Conservation (phyloP, 2,797 vertebrate species). For the Macrochelys suwanniensis region DNA sequence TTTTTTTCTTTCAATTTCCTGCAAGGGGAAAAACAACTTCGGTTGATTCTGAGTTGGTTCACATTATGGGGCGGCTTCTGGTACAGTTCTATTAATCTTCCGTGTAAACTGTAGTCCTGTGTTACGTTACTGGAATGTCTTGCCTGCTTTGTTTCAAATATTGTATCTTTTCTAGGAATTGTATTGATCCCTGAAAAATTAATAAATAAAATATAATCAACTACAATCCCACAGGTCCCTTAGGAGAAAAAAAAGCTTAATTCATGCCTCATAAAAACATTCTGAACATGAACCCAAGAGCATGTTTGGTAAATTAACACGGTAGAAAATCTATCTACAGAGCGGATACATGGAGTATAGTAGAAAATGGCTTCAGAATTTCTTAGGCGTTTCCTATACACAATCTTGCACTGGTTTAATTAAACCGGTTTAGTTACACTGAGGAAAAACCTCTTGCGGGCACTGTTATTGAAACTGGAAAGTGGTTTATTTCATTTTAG, state of each 20-base stretch:
- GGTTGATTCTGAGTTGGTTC: constrained; percentile 36
- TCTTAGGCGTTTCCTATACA: background rate
- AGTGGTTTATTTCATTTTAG: background rate
- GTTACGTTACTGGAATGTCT: constrained; percentile 61
- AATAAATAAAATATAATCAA: constrained; percentile 56
- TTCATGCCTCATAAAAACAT: constrained; percentile 56
- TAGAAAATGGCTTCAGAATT: background rate
- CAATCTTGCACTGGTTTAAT: background rate
- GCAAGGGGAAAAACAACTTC: constrained; percentile 1
- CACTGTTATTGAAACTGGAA: background rate
- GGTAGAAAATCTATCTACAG: background rate
- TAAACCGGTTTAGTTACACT: background rate
- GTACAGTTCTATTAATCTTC: background rate
- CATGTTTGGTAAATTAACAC: background rate
- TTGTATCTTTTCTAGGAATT: constrained; percentile 62
- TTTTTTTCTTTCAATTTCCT: constrained; percentile 21
- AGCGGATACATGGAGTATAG: background rate
- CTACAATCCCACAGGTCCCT: constrained; percentile 9
- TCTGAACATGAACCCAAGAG: accelerated
- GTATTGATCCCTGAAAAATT: constrained; percentile 67
- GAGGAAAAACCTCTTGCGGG: background rate
- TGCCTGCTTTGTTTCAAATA: background rate
- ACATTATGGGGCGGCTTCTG: constrained; percentile 21
- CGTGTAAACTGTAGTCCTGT: constrained; percentile 20
- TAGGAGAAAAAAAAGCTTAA: constrained; percentile 57